These are phyloP conservation scores for Euzophera pinguis DNA, from an alignment of 2,888 invertebrate species.

Conservation along the genomic window DNA sequence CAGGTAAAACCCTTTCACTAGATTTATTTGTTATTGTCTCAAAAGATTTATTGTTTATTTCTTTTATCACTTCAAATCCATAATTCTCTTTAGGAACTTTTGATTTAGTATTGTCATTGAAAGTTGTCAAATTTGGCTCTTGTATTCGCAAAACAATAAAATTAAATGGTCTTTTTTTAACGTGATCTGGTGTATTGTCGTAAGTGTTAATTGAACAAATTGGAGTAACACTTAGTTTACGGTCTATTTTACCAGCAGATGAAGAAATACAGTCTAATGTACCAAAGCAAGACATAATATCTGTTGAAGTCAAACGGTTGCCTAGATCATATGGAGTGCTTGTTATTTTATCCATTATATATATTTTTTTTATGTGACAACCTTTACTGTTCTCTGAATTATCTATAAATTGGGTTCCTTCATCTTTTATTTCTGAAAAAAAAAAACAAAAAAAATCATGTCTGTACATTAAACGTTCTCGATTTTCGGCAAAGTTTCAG, in stretches of 20 bases:
- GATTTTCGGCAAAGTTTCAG: too few relatives aligned
- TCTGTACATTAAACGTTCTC: background rate
- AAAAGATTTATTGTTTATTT: background rate
- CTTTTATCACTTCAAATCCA: background rate
- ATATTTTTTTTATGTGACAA: constrained; percentile 12
- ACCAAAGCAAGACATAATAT: background rate
- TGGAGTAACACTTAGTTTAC: constrained; percentile 41
- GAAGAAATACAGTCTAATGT: background rate
- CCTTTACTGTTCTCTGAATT: constrained; percentile 1
- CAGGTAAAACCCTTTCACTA: constrained; percentile 35
- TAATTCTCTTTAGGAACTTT: background rate
- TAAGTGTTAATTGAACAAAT: constrained; percentile 46
- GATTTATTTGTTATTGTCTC: background rate
- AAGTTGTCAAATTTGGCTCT: constrained; percentile 15
- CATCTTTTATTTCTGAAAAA: constrained; percentile 22
- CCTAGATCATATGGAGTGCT: constrained; percentile 17
- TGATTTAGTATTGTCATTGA: background rate
- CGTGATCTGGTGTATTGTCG: constrained; percentile 19
- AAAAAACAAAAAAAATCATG: constrained; percentile 6
- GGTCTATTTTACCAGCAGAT: constrained; percentile 17
- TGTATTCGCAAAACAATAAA: constrained; percentile 23
- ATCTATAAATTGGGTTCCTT: constrained; percentile 13
- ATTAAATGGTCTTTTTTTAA: constrained; percentile 23
- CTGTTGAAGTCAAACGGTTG: background rate
- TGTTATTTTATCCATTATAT: constrained; percentile 28